Evolutionary conservation across 1,140 invertebrate genomes (phyloP).

Genomic region (Anastrepha obliqua): DNA sequence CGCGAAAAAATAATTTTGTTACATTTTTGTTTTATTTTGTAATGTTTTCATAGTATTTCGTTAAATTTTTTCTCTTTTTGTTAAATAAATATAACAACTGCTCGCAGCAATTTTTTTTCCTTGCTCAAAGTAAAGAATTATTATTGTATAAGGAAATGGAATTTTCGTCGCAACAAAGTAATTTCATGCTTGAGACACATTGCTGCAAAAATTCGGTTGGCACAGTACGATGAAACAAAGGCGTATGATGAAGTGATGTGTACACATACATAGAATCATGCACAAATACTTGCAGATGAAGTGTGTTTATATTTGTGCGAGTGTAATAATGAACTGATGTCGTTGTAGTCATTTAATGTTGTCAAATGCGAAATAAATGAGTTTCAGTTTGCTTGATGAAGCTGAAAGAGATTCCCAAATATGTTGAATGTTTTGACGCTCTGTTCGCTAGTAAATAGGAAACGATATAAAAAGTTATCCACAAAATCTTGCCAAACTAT

Average conservation of each 20-base stretch:
- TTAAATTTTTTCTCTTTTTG: neutral
- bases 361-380: neutral
- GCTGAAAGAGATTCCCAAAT: too few relatives aligned
- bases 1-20: constrained; percentile 47
- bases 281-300: neutral
- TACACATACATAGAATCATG: neutral
- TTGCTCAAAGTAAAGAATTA: neutral
- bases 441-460: too few relatives aligned
- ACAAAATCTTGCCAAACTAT: too few relatives aligned
- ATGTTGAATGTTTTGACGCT: too few relatives aligned
- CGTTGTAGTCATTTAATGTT: neutral
- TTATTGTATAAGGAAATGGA: neutral
- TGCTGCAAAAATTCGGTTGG: neutral
- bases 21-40: constrained; percentile 15
- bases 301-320: too few relatives aligned
- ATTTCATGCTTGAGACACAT: constrained; percentile 44
- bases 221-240: neutral
- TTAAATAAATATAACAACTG: neutral
- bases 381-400: too few relatives aligned
- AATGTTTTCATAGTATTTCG: neutral
- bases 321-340: neutral
- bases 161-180: constrained; percentile 16
- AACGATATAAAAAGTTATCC: too few relatives aligned
- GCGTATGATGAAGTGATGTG: neutral
- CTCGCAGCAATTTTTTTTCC: neutral